phyloP scores from a whole-genome alignment of 1,140 invertebrate species.

The Drosophila littoralis region DNA sequence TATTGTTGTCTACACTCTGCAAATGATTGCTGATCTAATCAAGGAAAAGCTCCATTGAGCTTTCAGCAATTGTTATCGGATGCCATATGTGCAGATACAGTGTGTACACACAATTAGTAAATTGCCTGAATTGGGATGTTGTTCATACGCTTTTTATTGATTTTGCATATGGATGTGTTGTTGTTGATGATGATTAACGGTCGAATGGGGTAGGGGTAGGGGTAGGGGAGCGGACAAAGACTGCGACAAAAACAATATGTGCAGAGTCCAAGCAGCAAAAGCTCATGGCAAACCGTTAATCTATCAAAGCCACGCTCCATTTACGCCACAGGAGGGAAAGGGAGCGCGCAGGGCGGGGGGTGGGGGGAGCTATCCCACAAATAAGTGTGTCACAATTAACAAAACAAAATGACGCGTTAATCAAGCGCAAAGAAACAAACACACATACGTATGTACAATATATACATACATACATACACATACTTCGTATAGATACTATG shows the following conservation, averaged over 20 bases:
- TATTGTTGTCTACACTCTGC: slow-evolving; percentile 6
- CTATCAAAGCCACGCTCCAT: slow-evolving; percentile 77
- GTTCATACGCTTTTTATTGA: slow-evolving; percentile 58
- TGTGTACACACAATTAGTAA: slow-evolving; percentile 33
- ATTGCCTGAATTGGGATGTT: slow-evolving; percentile 37
- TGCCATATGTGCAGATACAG: slow-evolving; percentile 6
- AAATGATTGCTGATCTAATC: slow-evolving; percentile 12
- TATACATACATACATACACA: slow-evolving; percentile 2
- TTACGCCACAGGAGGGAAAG: slow-evolving; percentile 41
- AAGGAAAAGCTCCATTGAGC: slow-evolving; percentile 12
- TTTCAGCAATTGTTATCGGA: slow-evolving; percentile 15
- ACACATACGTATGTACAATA: slow-evolving; percentile 9
- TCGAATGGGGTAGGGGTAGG: not conserved
- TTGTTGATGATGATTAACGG: slow-evolving; percentile 36
- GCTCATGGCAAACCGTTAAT: slow-evolving; percentile 61
- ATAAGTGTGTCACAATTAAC: slow-evolving; percentile 75
- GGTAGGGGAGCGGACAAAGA: not conserved
- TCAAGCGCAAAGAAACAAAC: slow-evolving; percentile 66
- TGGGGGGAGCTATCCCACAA: slow-evolving; percentile 23
- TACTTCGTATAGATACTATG: not conserved
- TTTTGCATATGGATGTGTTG: slow-evolving; percentile 42
- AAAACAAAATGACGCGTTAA: slow-evolving; percentile 76
- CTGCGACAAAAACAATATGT: slow-evolving; percentile 8
- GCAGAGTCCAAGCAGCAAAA: slow-evolving; percentile 13
- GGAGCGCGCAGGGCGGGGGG: not conserved